Evolutionary conservation across 1,140 invertebrate species (phyloP).

Genomic region (Harpegnathos saltator): DNA sequence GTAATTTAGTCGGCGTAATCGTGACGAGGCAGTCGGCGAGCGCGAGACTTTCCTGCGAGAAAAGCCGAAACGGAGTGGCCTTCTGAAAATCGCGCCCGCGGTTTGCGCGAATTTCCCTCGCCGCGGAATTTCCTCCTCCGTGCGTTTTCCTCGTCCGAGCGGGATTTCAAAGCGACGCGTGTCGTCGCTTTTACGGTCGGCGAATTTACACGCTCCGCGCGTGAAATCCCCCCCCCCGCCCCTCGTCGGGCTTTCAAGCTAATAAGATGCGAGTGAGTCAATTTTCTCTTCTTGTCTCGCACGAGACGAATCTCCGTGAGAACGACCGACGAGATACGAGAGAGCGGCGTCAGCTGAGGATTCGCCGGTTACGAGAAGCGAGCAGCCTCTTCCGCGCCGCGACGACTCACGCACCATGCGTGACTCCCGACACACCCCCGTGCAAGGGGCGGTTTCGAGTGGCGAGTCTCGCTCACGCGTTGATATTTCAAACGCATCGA

Average conservation of each 20-base stretch:
- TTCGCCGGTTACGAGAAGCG: no score
- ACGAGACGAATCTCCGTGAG: no score
- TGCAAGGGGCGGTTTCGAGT: slow-evolving; percentile 4
- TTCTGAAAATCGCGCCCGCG: slow-evolving; percentile 24
- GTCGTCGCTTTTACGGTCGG: neutral
- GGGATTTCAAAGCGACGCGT: neutral
- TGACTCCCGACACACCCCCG: neutral
- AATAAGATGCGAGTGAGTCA: no score
- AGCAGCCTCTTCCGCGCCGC: no score
- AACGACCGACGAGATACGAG: no score
- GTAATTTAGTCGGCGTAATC: neutral
- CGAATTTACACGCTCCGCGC: neutral
- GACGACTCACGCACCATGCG: no score
- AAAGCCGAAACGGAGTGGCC: neutral
- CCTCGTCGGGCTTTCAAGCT: no score
- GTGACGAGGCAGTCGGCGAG: neutral
- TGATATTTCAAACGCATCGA: slow-evolving; percentile 55
- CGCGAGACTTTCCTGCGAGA: neutral
- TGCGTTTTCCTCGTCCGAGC: neutral
- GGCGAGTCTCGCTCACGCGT: slow-evolving; percentile 15
- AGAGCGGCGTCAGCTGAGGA: no score
- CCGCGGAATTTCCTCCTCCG: neutral
- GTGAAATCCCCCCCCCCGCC: no score
- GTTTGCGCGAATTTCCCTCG: slow-evolving; percentile 25
- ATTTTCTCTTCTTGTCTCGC: no score